A percentile compares a stretch with the other conserved stretches of the same genome.
Conservation (phyloP, 2,888 invertebrate species). For the Xiphydria camelus region DNA sequence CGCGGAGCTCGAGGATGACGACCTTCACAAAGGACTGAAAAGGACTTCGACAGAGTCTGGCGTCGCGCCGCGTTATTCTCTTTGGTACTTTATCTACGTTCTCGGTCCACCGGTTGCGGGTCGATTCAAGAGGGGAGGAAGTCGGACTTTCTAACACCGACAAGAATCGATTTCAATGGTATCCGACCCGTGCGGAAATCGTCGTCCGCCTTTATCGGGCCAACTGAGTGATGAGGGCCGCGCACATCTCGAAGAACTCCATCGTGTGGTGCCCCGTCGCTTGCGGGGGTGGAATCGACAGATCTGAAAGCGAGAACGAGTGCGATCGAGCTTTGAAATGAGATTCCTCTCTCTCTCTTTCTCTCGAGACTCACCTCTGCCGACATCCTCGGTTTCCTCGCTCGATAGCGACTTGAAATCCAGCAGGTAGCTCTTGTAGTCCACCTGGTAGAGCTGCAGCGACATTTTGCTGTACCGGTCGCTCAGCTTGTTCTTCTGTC, state of each 20-base stretch:
- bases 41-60: too few species aligned
- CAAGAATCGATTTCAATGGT: too few species aligned
- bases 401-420: slow-evolving; percentile 95
- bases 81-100: too few species aligned
- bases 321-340: too few species aligned
- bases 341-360: too few species aligned
- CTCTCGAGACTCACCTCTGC: slow-evolving; percentile 44
- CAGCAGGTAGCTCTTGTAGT: slow-evolving; percentile 94
- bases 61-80: too few species aligned
- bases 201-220: slow-evolving; percentile 85
- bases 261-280: slow-evolving; percentile 88
- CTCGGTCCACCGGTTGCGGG: too few species aligned
- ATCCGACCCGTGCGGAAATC: neutral
- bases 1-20: too few species aligned
- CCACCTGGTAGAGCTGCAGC: slow-evolving; percentile 97
- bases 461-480: slow-evolving; percentile 93
- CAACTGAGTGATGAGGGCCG: slow-evolving; percentile 95
- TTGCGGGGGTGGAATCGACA: slow-evolving; percentile 46
- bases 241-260: slow-evolving; percentile 99
- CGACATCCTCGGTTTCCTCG: slow-evolving; percentile 66
- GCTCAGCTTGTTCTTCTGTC: slow-evolving; percentile 85
- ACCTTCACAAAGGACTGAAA: too few species aligned
- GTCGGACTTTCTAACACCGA: too few species aligned
- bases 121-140: too few species aligned
- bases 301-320: slow-evolving; percentile 37